Base-by-base conservation (phyloP, 2,113 vertebrate genomes). In the Zeus faber region DNA sequence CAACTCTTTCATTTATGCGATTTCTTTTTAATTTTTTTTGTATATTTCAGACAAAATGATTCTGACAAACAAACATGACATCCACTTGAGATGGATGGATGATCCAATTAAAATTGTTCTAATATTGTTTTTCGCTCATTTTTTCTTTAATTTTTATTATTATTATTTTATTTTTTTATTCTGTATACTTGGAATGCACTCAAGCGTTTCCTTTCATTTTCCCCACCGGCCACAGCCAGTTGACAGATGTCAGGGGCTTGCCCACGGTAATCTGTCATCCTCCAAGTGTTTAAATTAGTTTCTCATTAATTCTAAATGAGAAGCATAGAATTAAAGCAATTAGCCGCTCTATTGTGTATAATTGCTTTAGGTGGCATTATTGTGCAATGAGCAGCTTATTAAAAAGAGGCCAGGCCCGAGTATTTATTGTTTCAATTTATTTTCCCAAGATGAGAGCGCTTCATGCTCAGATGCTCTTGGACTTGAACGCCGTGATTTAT, bases 341-440 rank as follows among this genome's bases (percentile, higher is more conserved):
- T 69, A 74, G 56, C 49, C 29, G 39, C 53, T 58, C 24, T 50
- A 27, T 56, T 66, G 54, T 75, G 58, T 63, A 40, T 71, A 65
- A 81, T 72, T 62, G 55, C 51, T 63, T 68, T 37, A 46, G 61
- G 45, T 49, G 26, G 45, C 7, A 1, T 56, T 52, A 52, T 52
- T 35, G 46, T 53, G 37, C 56, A 6, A 24, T 1, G 24, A 35
- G 43, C 37, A 16, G 52, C 49, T 64, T 52, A 44, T 72, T 71
- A 60, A 77, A 74, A 46, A 24, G 67, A 66, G 62, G 10, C 52
- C 47, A 33, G 47, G 40, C 20, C 2, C 54, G 55, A 44, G 49
- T 76, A 58, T 76, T 79, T 76, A 77, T 62, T 53, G 35, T 72
- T 70, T 70, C 41, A 71, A 53, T 77, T 57, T 52, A 55, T 76